phyloP scores from a whole-genome alignment of 2,797 vertebrate species.

The Gymnopithys bicolor region DNA sequence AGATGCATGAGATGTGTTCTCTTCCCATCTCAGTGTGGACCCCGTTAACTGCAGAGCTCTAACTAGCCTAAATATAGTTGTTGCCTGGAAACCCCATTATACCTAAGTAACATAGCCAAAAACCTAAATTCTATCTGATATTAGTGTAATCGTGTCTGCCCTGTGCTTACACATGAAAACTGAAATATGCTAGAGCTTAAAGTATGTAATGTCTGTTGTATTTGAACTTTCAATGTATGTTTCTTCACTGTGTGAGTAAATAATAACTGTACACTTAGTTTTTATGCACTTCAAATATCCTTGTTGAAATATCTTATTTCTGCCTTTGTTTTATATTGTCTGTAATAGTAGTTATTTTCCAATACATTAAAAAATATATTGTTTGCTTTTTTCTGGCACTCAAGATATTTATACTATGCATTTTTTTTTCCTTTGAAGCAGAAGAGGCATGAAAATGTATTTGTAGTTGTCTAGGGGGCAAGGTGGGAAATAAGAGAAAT shows the following conservation, averaged over 20 bases:
- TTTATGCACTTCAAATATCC: not conserved
- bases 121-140: not conserved
- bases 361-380: not conserved
- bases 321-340: not conserved
- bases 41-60: not conserved
- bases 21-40: not conserved
- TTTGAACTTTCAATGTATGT: not conserved
- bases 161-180: not conserved
- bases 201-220: not conserved
- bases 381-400: not conserved
- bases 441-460: not conserved
- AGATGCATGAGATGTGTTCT: fast-evolving
- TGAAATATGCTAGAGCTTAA: not conserved
- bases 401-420: not conserved
- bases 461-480: not conserved
- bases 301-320: not conserved
- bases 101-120: not conserved
- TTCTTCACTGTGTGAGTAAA: not conserved
- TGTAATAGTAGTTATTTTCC: not conserved
- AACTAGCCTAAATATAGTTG: not conserved
- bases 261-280: not conserved
- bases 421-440: not conserved
- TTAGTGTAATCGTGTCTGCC: not conserved
- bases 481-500: not conserved
- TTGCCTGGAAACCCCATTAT: not conserved